Base-by-base conservation (phyloP, 2,888 invertebrate genomes). In the Falcaria lacertinaria region DNA sequence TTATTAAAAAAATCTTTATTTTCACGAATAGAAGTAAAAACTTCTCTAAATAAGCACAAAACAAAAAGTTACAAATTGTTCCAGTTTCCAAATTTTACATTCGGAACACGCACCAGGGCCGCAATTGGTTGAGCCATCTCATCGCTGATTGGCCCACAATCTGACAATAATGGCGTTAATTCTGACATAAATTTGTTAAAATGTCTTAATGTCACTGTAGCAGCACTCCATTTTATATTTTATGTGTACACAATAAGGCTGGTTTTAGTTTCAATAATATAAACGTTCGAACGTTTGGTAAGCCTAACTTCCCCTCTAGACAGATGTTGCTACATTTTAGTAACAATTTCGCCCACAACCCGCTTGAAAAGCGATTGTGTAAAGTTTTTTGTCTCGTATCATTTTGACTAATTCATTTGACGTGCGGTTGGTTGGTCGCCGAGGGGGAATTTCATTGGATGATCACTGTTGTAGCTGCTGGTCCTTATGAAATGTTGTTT, bases 81-180 rank as follows among this genome's bases (percentile, higher is more conserved):
- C 67, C 66, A 76, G 69, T 83, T 84, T 77, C 71, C 70, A 76
- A 86, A 86, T 80, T 85, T 82, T 70, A 76, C 74, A 88, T 87
- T 86, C 84, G 56, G 62, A 77, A 74, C 87, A 85, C 84, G 86
- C 70, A 64, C 63, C 55, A 59, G 59, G 47, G 50, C 45, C 67
- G 43, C 63, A 71, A 89, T 89, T 88, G 89, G 88, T 76, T 63
- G 69, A 70, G 57, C 64, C 64, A 66, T 57, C 70, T 67, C 49
- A 59, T 47, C 67, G 64, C 74, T 76, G 84, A 89, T 89, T 89
- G 89, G 89, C 88, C 61, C 55, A 77, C 82, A 80, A 80, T 84
- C 85, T 87, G 86, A 87, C 86, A 88, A 80, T 85, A 87, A 89
- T 89, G 88, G 88, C 87, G 89, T 89, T 87, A 87, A 82, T 77